A percentile compares a stretch with the other conserved stretches of the same genome.
These are phyloP conservation scores for Paramisgurnus dabryanus DNA, from an alignment of 2,113 vertebrate genomes.

Conservation along the genomic window DNA sequence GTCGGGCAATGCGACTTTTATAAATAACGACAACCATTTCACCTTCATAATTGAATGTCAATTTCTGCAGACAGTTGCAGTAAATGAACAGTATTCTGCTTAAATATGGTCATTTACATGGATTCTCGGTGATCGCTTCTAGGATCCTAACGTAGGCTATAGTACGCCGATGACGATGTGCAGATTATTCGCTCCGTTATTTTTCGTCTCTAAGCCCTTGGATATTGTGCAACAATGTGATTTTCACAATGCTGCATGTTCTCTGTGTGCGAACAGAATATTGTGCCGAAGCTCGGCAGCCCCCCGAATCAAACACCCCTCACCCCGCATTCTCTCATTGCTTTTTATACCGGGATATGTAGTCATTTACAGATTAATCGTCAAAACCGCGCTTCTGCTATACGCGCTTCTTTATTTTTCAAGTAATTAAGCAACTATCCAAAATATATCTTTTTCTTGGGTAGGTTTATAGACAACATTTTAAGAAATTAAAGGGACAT, in stretches of 20 bases:
- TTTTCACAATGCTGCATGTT: neutral
- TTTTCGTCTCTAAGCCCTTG: slow-evolving; percentile 18
- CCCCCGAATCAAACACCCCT: slow-evolving; percentile 29
- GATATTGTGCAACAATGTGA: neutral
- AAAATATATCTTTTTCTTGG: neutral
- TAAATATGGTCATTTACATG: slow-evolving; percentile 38
- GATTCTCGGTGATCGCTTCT: slow-evolving; percentile 16
- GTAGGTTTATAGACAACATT: neutral
- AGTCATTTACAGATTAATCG: slow-evolving; percentile 1
- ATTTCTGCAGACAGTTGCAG: slow-evolving; percentile 23
- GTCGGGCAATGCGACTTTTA: neutral
- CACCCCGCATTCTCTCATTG: slow-evolving; percentile 24
- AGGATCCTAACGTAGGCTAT: neutral
- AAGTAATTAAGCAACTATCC: neutral
- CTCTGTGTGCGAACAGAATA: neutral
- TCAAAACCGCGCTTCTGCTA: neutral
- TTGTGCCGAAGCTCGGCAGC: neutral
- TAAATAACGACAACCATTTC: neutral
- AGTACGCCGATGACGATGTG: slow-evolving; percentile 39
- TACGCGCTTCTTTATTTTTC: neutral
- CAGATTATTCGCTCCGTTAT: neutral
- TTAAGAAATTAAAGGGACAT: neutral
- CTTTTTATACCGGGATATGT: slow-evolving; percentile 34
- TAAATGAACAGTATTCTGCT: slow-evolving; percentile 31
- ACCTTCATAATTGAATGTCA: slow-evolving; percentile 7